Base-by-base conservation (phyloP, 2,888 invertebrate species). In the Xylota sylvarum region DNA sequence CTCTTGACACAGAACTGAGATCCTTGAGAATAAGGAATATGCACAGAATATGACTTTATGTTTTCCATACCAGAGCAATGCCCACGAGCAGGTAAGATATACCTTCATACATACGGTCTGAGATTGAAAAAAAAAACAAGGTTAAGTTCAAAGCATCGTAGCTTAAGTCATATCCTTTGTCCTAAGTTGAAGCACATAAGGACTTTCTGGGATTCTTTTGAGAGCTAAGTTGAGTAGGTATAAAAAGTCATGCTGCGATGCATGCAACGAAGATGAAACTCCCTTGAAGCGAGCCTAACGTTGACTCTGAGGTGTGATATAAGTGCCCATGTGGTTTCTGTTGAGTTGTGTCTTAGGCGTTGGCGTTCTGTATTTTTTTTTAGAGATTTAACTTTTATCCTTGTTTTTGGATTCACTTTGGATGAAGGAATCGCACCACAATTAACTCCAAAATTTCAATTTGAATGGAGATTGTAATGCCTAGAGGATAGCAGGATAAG, bases 61-160 rank as follows among this genome's bases (percentile, higher is more conserved):
- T 64, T 46, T 69, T 43, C 81, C 69, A 48, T 64, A 69, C 19
- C 17, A 50, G 76, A 52, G 76, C 76, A 80, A 56, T 79, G 72
- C 67, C 72, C 72, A 73, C 73, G 32, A 70, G 55, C 60, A 62
- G 62, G 50, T 69, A 43, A 35, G 62, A 19, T 14, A 7, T 27
- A 50, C 12, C n/a, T n/a, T n/a, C n/a, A n/a, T n/a, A n/a, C n/a
- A n/a, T n/a, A n/a, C n/a, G n/a, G n/a, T n/a, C n/a, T n/a, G 37
- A 4, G 40, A 19, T 19, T 12, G 37, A n/a, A 19, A 40, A 19
- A 7, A 43, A 77, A 84, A 86, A 86, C 73, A 86, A 86, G 86
- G 82, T 86, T 86, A 86, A 86, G 86, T 82, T 86, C 86, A 86
- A 78, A 82, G 37, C 60, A 73, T n/a, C 77, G 46, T 62, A 69